A percentile compares a stretch with the other conserved stretches of the same genome.
Conservation (phyloP, 1,140 invertebrate genomes). For the Saccostrea cuccullata region DNA sequence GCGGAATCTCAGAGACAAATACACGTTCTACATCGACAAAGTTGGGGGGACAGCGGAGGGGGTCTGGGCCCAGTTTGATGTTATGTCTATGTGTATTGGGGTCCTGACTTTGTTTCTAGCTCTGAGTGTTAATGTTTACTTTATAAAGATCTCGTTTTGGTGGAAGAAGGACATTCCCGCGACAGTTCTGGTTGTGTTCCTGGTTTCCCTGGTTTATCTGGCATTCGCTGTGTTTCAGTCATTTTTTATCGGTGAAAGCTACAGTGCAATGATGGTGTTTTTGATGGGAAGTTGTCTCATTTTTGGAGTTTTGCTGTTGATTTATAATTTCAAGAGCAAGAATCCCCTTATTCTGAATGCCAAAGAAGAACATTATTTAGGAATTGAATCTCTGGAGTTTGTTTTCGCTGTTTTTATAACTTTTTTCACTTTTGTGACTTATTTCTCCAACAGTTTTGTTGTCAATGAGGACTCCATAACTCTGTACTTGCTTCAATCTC, state of each 20-base stretch:
- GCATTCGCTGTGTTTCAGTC: slow-evolving; percentile 63
- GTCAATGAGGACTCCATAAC: slow-evolving; percentile 87
- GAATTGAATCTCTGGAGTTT: slow-evolving; percentile 2
- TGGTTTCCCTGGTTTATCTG: slow-evolving; percentile 61
- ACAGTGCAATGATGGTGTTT: slow-evolving; percentile 66
- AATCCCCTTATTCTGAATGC: not conserved
- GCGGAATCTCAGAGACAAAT: slow-evolving; percentile 61
- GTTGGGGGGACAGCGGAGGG: slow-evolving; percentile 70
- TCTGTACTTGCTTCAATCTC: slow-evolving; percentile 71
- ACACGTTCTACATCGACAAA: slow-evolving; percentile 67
- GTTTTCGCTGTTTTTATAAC: slow-evolving; percentile 54
- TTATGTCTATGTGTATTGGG: slow-evolving; percentile 70
- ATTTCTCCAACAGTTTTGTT: slow-evolving; percentile 95
- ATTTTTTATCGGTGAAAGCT: slow-evolving; percentile 61
- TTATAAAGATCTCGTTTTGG: slow-evolving; percentile 40
- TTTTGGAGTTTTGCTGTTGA: slow-evolving; percentile 49
- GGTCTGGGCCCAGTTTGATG: slow-evolving; percentile 77
- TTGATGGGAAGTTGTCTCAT: slow-evolving; percentile 60
- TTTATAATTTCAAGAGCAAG: slow-evolving; percentile 29
- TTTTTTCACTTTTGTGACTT: slow-evolving; percentile 65
- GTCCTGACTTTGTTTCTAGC: slow-evolving; percentile 65
- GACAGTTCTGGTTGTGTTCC: slow-evolving; percentile 56
- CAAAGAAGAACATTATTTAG: not conserved
- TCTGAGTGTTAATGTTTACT: slow-evolving; percentile 59
- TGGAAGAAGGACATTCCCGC: slow-evolving; percentile 52